Evolutionary conservation across 2,113 vertebrate genomes (phyloP), one percentile per base, ranked within the genome.

Genomic region (Oncorhynchus nerka): DNA sequence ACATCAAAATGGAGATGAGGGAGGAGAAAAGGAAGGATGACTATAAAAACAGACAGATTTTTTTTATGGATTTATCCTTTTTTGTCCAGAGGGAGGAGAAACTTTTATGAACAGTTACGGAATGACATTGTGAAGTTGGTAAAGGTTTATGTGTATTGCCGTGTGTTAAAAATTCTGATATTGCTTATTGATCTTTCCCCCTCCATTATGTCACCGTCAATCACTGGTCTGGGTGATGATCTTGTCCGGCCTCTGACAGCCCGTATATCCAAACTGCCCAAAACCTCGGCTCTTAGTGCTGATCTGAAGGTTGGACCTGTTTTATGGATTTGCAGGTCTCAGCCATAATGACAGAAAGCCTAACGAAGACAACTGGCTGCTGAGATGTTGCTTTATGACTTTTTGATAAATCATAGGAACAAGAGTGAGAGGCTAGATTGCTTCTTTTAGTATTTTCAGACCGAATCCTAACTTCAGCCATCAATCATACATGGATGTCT

Each of bases 71-170:
- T 93, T 92, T 91, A 91, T 90, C 71, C 81, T 79, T 79, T 88
- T 90, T 89, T 83, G 87, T 90, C 84, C 80, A 68, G 82, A 82
- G 86, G 77, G 61, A 78, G 68, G 51, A 85, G 78, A 89, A 89
- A 91, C 85, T 91, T 94, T 93, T 92, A 91, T 92, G 90, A 92
- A 93, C 89, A 19, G 49, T 55, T 15, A 88, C 78, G 74, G 82
- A 87, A 90, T 92, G 93, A 94, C 93, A 94, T 93, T 93, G 92
- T 48, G 90, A 92, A 93, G 92, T 93, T 92, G 88, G 77, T 91
- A 89, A 91, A 93, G 91, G 88, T 92, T 90, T 90, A 91, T 89
- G 90, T 73, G 84, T 84, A 85, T 89, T 85, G 85, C 81, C 85
- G 82, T 76, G 77, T 86, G 91, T 92, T 92, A 92, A 92, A 93